Evolutionary conservation across 2,797 vertebrate species (phyloP).

Genomic region (Acropternis orthonyx): DNA sequence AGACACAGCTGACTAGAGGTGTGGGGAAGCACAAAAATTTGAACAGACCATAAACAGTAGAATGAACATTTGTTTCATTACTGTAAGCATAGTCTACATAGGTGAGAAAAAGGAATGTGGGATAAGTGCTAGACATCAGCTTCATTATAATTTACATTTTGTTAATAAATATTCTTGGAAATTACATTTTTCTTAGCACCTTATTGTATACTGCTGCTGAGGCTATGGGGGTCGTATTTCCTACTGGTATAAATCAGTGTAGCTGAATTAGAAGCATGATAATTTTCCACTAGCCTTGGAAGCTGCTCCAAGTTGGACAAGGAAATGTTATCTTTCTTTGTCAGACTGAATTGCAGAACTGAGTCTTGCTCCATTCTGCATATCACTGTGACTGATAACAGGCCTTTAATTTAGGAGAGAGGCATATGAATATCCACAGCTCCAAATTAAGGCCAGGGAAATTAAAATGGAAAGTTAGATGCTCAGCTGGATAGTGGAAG

Average conservation of each 20-base stretch:
- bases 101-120: conserved; percentile 1
- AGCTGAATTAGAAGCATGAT: not conserved
- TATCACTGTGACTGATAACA: not conserved
- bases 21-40: not conserved
- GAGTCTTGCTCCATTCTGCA: not conserved
- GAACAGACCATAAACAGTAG: not conserved
- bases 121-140: not conserved
- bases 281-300: not conserved
- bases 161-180: conserved; percentile 8
- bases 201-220: not conserved
- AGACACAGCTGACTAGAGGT: not conserved
- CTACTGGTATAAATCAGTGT: not conserved
- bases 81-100: not conserved
- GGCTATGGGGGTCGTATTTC: not conserved
- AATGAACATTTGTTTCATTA: not conserved
- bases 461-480: not conserved
- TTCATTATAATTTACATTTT: not conserved
- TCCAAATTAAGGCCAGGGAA: not conserved
- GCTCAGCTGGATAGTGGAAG: not conserved
- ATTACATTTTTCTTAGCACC: not conserved
- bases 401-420: not conserved
- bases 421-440: not conserved
- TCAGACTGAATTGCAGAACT: conserved; percentile 9
- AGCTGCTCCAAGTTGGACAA: not conserved
- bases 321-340: not conserved